These are phyloP conservation scores for Tragelaphus oryx DNA, from an alignment of 2,797 vertebrate genomes.

Conservation along the genomic window DNA sequence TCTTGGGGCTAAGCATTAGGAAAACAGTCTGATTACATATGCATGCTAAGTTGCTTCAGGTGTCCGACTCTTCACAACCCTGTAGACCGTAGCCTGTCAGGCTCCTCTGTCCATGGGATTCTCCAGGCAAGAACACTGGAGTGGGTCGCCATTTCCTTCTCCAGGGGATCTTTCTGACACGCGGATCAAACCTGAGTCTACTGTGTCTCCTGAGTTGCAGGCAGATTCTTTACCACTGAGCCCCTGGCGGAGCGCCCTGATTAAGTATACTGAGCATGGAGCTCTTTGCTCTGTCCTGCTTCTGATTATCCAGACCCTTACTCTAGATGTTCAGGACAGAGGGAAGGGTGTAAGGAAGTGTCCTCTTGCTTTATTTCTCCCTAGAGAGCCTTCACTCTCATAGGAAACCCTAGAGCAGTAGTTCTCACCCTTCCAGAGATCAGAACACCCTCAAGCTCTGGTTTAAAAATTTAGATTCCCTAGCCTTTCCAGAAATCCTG, in stretches of 20 bases:
- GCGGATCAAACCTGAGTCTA: fast-evolving
- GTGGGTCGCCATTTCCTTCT: background rate
- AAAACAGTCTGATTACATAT: background rate
- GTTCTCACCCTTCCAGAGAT: background rate
- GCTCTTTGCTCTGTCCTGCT: background rate
- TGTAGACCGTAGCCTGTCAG: background rate
- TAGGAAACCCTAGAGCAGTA: background rate
- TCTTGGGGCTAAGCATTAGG: background rate
- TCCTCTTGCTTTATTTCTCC: background rate
- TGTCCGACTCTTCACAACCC: background rate
- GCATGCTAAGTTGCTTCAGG: background rate
- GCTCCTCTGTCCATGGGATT: background rate
- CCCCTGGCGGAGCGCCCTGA: background rate
- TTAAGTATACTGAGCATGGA: background rate
- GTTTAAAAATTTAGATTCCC: background rate
- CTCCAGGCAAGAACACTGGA: background rate
- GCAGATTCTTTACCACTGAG: background rate
- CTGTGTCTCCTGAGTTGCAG: background rate
- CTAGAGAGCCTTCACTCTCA: background rate
- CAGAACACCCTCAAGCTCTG: background rate
- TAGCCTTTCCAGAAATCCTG: background rate
- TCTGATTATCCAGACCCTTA: background rate
- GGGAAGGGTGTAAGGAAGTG: background rate
- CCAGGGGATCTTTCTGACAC: background rate
- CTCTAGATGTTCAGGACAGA: background rate